Base-by-base conservation (phyloP, 92 coral and sea anemone genomes). In the Epizoanthus fatuus region DNA sequence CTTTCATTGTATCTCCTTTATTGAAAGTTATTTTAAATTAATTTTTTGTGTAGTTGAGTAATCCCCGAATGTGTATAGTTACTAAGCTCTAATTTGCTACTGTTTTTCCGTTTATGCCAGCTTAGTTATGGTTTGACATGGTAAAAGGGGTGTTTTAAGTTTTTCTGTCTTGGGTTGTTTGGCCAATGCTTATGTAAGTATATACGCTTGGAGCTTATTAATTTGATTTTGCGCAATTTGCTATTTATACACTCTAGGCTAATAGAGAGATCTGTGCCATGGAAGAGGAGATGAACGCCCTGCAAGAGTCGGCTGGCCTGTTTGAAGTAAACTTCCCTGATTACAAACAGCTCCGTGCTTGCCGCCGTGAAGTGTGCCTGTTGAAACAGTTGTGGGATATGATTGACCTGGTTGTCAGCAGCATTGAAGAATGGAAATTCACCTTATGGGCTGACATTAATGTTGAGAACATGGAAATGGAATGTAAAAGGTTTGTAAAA, bases 271-370 rank as follows among this genome's bases (percentile, higher is more conserved):
- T 97, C 63, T 91, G 94, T 72, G 88, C 79, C 35, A 97, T 97
- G 99, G 99, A 97, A 75, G 91, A 89, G 72, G 96, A 95, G 84
- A 95, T 97, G 99, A 90, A 93, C 38, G 90, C 92, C 38, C 88
- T 97, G 16, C 93, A 92, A 39, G 99, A 93, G 75, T 95, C 98
- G 10, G 99, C 99, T 42, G 98, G 99, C 72, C 96, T 97, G 35
- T 97, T 97, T 84, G 99, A 97, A 79, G 99, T 97, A 60, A 95
- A 97, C 95, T 97, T 97, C 96, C 98, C 99, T 12, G 99, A 97
- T 72, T 97, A 97, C 92, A 97, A 97, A 88, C 99, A 97, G 69
- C 98, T 97, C 32, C 98, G 99, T 35, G 99, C 99, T 10, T 97
- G 99, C 79, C 98, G 99, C 49, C 93, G 97, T 53, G 99, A 97